A percentile compares a stretch with the other conserved stretches of the same genome.
phyloP scores from a whole-genome alignment of 1,140 invertebrate genomes.

The Acromyrmex heyeri region DNA sequence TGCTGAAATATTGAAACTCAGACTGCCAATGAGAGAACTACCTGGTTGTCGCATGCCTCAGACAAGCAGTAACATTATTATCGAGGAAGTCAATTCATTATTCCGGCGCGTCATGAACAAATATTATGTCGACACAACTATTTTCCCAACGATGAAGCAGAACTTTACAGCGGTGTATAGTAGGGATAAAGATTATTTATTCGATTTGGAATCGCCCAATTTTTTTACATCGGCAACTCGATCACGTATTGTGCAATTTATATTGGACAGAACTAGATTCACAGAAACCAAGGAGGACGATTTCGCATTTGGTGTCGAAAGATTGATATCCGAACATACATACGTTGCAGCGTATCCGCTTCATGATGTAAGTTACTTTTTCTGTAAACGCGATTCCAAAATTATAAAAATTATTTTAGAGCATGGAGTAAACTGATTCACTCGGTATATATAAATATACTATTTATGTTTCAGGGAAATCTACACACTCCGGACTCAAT shows the following conservation, averaged over 20 bases:
- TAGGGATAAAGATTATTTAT: constrained; percentile 95
- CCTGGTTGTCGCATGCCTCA: constrained; percentile 88
- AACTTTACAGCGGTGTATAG: constrained; percentile 94
- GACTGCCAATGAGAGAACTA: constrained; percentile 97
- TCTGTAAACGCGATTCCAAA: not conserved
- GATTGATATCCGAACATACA: constrained; percentile 91
- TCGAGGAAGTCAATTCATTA: constrained; percentile 88
- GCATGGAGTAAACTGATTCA: not conserved
- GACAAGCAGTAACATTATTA: constrained; percentile 88
- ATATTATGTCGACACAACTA: constrained; percentile 89
- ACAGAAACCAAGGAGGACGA: constrained; percentile 89
- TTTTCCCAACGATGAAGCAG: constrained; percentile 91
- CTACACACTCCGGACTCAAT: constrained; percentile 89
- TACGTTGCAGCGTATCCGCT: constrained; percentile 96
- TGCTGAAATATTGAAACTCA: constrained; percentile 96
- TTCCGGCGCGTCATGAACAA: constrained; percentile 88
- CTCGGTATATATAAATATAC: constrained; percentile 10
- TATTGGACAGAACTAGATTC: constrained; percentile 95
- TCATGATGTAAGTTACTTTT: constrained; percentile 92
- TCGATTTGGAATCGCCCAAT: constrained; percentile 92
- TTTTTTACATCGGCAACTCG: constrained; percentile 96
- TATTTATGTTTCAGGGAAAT: constrained; percentile 88
- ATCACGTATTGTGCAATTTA: constrained; percentile 96
- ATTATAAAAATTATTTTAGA: constrained; percentile 8
- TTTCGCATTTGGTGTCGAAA: constrained; percentile 94